Evolutionary conservation across 2,888 invertebrate genomes (phyloP).

Genomic region (Exocentrus adspersus): DNA sequence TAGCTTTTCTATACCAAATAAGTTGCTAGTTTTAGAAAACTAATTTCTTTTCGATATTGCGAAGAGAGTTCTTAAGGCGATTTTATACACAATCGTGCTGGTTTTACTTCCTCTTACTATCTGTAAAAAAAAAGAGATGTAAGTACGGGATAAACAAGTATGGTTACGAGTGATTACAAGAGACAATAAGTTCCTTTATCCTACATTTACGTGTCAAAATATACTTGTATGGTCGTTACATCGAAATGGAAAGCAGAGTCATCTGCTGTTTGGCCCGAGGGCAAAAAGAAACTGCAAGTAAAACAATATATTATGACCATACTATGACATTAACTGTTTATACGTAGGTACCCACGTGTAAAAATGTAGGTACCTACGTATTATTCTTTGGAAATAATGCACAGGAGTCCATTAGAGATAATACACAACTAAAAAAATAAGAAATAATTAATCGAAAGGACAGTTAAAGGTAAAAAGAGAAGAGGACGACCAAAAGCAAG

Average conservation of each 20-base stretch:
- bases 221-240: neutral
- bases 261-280: conserved; percentile 34
- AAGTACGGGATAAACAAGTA: neutral
- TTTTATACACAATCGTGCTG: neutral
- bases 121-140: too few relatives aligned
- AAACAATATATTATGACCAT: neutral
- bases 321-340: too few relatives aligned
- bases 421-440: too few relatives aligned
- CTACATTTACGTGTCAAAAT: conserved; percentile 6
- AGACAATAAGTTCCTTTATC: conserved; percentile 18
- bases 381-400: too few relatives aligned
- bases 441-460: too few relatives aligned
- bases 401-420: too few relatives aligned
- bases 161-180: conserved; percentile 1
- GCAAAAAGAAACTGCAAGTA: neutral
- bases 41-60: conserved; percentile 9
- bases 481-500: too few relatives aligned
- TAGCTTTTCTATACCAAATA: conserved; percentile 7
- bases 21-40: neutral
- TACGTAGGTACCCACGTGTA: too few relatives aligned
- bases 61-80: conserved; percentile 4
- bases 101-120: conserved; percentile 7
- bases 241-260: conserved; percentile 40
- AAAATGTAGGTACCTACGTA: too few relatives aligned
- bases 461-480: too few relatives aligned